Base-by-base conservation (phyloP, 2,797 vertebrate species). In the Pseudomugil gertrudae region DNA sequence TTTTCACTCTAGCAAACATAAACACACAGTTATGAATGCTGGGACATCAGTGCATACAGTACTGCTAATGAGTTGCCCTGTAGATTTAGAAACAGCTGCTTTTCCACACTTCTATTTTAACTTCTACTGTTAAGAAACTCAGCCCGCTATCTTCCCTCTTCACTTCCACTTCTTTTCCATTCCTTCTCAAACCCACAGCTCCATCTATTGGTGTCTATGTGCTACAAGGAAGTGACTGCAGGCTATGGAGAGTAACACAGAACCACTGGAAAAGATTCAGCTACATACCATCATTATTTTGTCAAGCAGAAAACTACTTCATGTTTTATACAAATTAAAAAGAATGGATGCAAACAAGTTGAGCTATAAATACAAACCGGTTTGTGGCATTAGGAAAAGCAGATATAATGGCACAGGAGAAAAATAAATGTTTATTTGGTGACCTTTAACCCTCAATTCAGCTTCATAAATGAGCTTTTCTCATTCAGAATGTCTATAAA, bases 161-260 rank as follows among this genome's bases (percentile, higher is more conserved):
- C 69, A 17, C 32, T 40, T 19, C 58, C 52, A 8, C 57, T 63
- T 51, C 55, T 35, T 63, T 45, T 62, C 55, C 29, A 67, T 68
- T 86, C 73, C 88, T 89, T 83, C 83, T 81, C 78, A 61, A 90
- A 90, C 74, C 90, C 91, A 92, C 90, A 92, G 91, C 89, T 87
- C 90, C 91, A 87, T 88, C 90, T 91, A 90, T 89, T 53, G 91
- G 90, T 11, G 52, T 83, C 48, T 43, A 33, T n/a, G 62, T 2
- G 80, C 51, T 36, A 80, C 59, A 64, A 8, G 40, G 55, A 48
- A 13, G 63, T 69, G 65, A 66, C 56, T 66, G 72, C 1, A 66
- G 78, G 66, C 33, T 40, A 70, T 21, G 57, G 59, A 66, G 72
- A 64, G 61, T 57, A 66, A 77, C 58, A 62, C 43, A 9, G 59